phyloP scores from a whole-genome alignment of 2,113 vertebrate genomes.

The Melanostigma gelatinosum region DNA sequence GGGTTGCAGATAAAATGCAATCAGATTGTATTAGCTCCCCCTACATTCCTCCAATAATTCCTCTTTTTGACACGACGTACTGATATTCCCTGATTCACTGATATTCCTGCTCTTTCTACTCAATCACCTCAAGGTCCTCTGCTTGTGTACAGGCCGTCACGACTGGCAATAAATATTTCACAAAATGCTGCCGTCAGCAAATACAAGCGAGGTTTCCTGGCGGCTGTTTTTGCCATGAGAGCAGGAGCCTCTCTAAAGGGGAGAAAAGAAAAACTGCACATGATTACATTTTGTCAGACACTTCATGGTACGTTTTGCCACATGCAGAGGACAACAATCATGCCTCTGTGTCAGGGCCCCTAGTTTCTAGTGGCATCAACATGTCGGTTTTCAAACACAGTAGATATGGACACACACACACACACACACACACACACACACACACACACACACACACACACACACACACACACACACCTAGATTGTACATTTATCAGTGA shows the following conservation, averaged over 20 bases:
- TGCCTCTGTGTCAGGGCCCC: not conserved
- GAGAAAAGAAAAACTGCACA: conserved; percentile 45
- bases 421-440: too few relatives aligned
- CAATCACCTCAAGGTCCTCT: conserved; percentile 76
- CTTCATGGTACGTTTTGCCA: not conserved
- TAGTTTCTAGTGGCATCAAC: not conserved
- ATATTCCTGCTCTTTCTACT: conserved; percentile 59
- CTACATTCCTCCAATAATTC: conserved; percentile 55
- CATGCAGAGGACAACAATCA: not conserved
- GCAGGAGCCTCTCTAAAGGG: conserved; percentile 29
- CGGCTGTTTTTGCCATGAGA: conserved; percentile 40
- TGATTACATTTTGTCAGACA: conserved; percentile 44
- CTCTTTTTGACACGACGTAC: conserved; percentile 50
- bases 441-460: conserved; percentile 4
- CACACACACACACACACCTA: conserved; percentile 32
- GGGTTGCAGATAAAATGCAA: conserved; percentile 52
- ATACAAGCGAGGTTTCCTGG: conserved; percentile 48
- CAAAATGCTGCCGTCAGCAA: conserved; percentile 76
- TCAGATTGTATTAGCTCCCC: conserved; percentile 47
- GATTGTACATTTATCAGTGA: conserved; percentile 74
- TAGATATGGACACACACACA: not conserved
- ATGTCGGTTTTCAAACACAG: not conserved
- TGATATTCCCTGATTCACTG: conserved; percentile 60
- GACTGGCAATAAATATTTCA: conserved; percentile 73
- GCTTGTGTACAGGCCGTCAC: conserved; percentile 57